Evolutionary conservation across 2,888 invertebrate genomes (phyloP), one percentile per base, ranked within the genome.

Genomic region (Oligia fasciuncula): DNA sequence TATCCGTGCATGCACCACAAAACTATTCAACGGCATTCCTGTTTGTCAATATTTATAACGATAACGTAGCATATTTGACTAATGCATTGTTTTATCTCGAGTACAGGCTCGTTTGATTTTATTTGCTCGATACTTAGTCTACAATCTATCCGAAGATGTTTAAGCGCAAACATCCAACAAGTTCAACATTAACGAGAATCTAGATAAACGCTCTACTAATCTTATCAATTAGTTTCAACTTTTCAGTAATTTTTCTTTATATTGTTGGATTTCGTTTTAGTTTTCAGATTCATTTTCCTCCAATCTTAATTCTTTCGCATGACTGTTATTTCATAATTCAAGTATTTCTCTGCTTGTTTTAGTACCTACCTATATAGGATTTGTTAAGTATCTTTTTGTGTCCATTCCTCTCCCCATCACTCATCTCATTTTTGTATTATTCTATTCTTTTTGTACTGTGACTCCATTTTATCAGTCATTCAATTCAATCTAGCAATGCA

Each of bases 71-170:
- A 60, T 80, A 80, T 87, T 87, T 87, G 77, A 78, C 73, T 83
- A 87, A 85, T 78, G 74, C 80, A 72, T 80, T 79, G 81, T 84
- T 84, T 73, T 73, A 76, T 88, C 84, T 79, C 13, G n/a, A 79
- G 66, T 81, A 66, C 49, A 23, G 65, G 40, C 40, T 54, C 17
- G 63, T 72, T 74, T 81, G 74, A 73, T 73, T 77, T 75, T 83
- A 81, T 85, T 85, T 88, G 86, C 71, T 83, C 73, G 83, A 72
- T 78, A 82, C 77, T 74, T 73, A 81, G 66, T 81, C 19, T 14
- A 68, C 57, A 79, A 79, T 79, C 79, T 77, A 65, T 51, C 11
- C 63, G 69, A 62, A 54, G 40, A 46, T 70, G 70, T 80, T 77
- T 83, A 71, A 83, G 83, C 70, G 76, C 78, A 87, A 87, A 88